A percentile compares a stretch with the other conserved stretches of the same genome.
Conservation (phyloP, 92 coral and sea anemone species). For the Montipora capitata region DNA sequence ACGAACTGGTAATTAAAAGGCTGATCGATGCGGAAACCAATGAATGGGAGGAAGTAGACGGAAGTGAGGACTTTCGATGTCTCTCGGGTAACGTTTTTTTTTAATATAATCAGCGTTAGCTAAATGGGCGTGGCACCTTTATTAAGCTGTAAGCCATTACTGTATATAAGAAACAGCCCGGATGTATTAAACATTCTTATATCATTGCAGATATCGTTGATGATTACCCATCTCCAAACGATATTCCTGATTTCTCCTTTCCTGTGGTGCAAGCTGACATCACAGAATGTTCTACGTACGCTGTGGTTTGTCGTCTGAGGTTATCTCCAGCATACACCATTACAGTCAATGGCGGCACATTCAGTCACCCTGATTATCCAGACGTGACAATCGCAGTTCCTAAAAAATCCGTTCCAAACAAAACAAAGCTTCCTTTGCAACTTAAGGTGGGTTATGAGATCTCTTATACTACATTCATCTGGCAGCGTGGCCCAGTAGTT, state of each 20-base stretch:
- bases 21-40: conserved; percentile 9
- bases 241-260: conserved; percentile 16
- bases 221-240: neutral
- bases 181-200: too few relatives aligned
- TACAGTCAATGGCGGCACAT: conserved; percentile 14
- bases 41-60: neutral
- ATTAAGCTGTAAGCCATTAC: too few relatives aligned
- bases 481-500: too few relatives aligned
- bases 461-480: neutral
- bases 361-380: conserved; percentile 34
- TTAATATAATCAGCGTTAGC: too few relatives aligned
- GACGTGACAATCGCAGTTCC: conserved; percentile 10
- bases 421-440: conserved; percentile 17
- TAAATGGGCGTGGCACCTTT: too few relatives aligned
- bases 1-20: conserved; percentile 20
- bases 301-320: conserved; percentile 41
- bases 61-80: neutral
- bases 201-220: conserved; percentile 16
- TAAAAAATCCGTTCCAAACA: conserved; percentile 9
- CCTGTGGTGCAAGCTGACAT: conserved; percentile 40
- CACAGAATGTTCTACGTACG: conserved; percentile 39
- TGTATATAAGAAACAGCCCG: too few relatives aligned
- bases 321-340: conserved; percentile 25
- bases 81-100: neutral
- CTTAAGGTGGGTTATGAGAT: neutral